phyloP scores from a whole-genome alignment of 1,140 invertebrate genomes.

The Cepaea nemoralis region DNA sequence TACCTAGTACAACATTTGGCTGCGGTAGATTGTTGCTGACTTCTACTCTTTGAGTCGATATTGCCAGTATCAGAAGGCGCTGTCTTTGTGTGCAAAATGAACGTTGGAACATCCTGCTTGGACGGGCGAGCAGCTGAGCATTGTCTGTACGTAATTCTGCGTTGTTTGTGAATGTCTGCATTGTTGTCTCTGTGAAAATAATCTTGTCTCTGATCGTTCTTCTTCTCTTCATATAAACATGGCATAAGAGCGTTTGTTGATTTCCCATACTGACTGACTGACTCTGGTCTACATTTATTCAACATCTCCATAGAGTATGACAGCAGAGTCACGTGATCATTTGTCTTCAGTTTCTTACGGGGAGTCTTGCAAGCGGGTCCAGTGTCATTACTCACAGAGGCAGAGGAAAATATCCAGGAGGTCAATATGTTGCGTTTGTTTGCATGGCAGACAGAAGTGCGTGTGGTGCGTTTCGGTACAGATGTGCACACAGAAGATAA shows the following conservation, averaged over 20 bases:
- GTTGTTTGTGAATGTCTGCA: not conserved
- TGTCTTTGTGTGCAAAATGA: not conserved
- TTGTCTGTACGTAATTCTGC: not conserved
- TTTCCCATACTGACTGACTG: too few relatives aligned
- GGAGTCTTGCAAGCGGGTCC: too few relatives aligned
- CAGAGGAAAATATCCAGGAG: too few relatives aligned
- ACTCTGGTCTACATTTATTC: not conserved
- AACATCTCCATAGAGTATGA: not conserved
- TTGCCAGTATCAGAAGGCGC: not conserved
- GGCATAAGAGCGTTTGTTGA: not conserved
- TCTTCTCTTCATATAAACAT: not conserved
- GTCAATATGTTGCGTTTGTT: too few relatives aligned
- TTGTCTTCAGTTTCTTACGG: too few relatives aligned
- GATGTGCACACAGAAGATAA: too few relatives aligned
- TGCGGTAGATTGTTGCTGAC: too few relatives aligned
- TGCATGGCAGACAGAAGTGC: too few relatives aligned
- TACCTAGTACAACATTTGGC: not conserved
- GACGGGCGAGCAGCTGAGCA: not conserved
- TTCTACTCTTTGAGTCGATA: not conserved
- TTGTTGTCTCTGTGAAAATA: not conserved
- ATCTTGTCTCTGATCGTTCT: not conserved
- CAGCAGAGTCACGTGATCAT: too few relatives aligned
- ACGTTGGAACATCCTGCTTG: not conserved
- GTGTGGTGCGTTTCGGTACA: too few relatives aligned
- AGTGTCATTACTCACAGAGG: too few relatives aligned